Conservation (phyloP, 1,140 invertebrate genomes). For the Drosophila watanabei region DNA sequence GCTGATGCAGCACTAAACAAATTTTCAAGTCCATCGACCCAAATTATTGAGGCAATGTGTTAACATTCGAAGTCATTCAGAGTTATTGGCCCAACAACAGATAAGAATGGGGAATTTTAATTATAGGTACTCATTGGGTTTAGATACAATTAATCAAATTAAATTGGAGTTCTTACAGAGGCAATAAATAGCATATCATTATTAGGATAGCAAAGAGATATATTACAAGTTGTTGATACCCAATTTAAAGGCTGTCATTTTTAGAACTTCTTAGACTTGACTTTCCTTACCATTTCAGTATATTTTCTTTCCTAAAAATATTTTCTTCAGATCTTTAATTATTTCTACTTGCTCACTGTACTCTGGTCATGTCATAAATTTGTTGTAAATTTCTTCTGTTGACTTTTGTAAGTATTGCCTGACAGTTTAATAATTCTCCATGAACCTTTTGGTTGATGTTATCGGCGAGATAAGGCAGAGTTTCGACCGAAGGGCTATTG, state of each 20-base stretch:
- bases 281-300: neutral
- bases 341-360: neutral
- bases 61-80: slow-evolving; percentile 40
- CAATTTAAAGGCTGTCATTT: no score
- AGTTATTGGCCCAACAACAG: slow-evolving; percentile 52
- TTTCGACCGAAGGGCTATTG: slow-evolving; percentile 1
- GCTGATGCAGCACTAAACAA: slow-evolving; percentile 23
- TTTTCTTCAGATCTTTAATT: neutral
- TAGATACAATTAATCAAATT: neutral
- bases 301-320: neutral
- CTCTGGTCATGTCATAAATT: slow-evolving; percentile 9
- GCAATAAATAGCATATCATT: neutral
- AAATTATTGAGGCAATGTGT: slow-evolving; percentile 68
- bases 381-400: slow-evolving; percentile 11
- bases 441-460: slow-evolving; percentile 8
- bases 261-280: neutral
- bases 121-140: neutral
- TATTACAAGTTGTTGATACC: no score
- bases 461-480: slow-evolving; percentile 1
- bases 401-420: slow-evolving; percentile 18
- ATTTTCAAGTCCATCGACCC: slow-evolving; percentile 74
- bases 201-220: neutral
- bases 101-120: slow-evolving; percentile 51
- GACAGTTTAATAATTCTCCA: slow-evolving; percentile 15
- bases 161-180: neutral